Evolutionary conservation across 2,797 vertebrate genomes (phyloP).

Genomic region (Linurgus olivaceus): DNA sequence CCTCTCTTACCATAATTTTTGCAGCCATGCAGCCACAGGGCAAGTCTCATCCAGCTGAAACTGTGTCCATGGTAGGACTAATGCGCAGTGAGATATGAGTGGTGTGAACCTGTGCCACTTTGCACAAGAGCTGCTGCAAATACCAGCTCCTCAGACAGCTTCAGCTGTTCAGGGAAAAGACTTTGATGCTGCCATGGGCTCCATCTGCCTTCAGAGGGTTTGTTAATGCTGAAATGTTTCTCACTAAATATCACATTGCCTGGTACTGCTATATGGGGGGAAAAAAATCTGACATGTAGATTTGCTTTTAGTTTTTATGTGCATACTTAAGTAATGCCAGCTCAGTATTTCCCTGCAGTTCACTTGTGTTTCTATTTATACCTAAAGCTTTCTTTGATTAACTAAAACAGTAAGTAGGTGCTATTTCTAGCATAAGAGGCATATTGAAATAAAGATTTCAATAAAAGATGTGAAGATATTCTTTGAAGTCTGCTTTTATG

Average conservation of each 20-base stretch:
- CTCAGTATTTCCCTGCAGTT: slow-evolving; percentile 3
- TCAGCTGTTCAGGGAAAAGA: neutral
- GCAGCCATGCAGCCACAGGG: neutral
- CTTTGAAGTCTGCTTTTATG: slow-evolving; percentile 22
- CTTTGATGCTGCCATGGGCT: neutral
- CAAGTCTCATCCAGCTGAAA: neutral
- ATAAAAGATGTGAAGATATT: neutral
- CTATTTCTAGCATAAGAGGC: slow-evolving; percentile 13
- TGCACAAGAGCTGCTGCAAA: neutral
- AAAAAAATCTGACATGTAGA: neutral
- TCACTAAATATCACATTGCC: neutral
- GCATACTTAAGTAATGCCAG: neutral
- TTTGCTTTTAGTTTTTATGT: neutral
- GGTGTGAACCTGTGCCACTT: neutral
- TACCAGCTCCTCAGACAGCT: neutral
- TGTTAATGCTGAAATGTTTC: neutral
- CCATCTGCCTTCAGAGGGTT: neutral
- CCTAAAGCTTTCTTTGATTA: slow-evolving; percentile 5
- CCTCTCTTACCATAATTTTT: rapidly evolving
- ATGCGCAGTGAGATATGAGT: neutral
- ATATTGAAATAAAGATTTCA: neutral
- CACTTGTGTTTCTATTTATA: slow-evolving; percentile 19
- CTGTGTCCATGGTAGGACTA: neutral
- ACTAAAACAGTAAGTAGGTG: slow-evolving; percentile 7
- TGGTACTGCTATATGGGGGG: neutral